A percentile compares a stretch with the other conserved stretches of the same genome.
phyloP scores from a whole-genome alignment of 2,888 invertebrate genomes.

The Eilema caniola region DNA sequence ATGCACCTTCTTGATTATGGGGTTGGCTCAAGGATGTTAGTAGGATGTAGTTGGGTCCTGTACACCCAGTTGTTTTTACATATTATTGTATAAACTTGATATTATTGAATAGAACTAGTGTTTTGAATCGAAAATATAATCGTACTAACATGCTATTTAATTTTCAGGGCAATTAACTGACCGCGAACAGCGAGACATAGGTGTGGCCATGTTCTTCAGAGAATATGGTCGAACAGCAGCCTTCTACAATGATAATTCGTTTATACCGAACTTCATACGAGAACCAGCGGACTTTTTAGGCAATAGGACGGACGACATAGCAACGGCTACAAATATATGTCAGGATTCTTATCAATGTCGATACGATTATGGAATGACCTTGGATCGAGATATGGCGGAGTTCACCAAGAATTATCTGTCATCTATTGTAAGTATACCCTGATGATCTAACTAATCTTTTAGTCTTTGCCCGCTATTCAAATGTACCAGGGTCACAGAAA shows the following conservation, averaged over 20 bases:
- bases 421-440: slow-evolving; percentile 77
- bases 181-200: slow-evolving; percentile 90
- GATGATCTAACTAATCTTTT: no score
- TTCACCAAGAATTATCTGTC: slow-evolving; percentile 95
- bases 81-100: no score
- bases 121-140: no score
- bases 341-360: slow-evolving; percentile 94
- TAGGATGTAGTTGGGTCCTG: no score
- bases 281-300: slow-evolving; percentile 90
- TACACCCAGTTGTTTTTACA: no score
- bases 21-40: no score
- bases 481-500: no score
- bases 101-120: no score
- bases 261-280: slow-evolving; percentile 91
- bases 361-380: slow-evolving; percentile 95
- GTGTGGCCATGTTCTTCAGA: slow-evolving; percentile 91
- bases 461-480: no score
- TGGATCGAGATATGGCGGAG: slow-evolving; percentile 94
- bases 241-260: slow-evolving; percentile 92
- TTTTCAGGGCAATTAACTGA: slow-evolving; percentile 92
- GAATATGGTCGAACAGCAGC: slow-evolving; percentile 94
- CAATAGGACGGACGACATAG: slow-evolving; percentile 89
- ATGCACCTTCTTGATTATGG: no score
- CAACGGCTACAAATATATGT: slow-evolving; percentile 90
- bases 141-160: background rate